phyloP scores from a whole-genome alignment of 2,888 invertebrate species.

The Ashinkailepas kermadecensis region DNA sequence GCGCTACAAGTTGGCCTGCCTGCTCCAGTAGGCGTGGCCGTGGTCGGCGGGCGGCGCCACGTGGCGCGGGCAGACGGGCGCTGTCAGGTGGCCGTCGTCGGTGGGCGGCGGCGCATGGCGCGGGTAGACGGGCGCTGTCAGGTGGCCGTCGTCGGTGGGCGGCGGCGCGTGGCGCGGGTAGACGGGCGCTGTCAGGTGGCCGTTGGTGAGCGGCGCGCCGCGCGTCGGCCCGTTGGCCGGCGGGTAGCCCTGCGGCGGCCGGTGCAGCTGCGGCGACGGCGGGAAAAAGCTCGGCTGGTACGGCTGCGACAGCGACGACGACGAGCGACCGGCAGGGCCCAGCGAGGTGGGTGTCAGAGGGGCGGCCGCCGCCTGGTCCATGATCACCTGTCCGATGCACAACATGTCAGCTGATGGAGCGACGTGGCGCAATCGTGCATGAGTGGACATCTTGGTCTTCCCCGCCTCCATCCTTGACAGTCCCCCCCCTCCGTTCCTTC shows the following conservation, averaged over 20 bases:
- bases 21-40: not conserved
- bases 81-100: not conserved
- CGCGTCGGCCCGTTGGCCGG: not conserved
- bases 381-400: not conserved
- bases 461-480: too few relatives aligned
- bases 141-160: not conserved
- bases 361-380: conserved; percentile 15
- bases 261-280: conserved; percentile 1
- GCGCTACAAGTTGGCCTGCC: conserved; percentile 19
- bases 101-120: not conserved
- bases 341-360: not conserved
- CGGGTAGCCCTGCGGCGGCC: not conserved
- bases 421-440: too few relatives aligned
- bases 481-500: too few relatives aligned
- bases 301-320: conserved; percentile 2
- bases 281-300: not conserved
- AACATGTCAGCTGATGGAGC: too few relatives aligned
- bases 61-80: not conserved
- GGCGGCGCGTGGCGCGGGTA: conserved; percentile 2
- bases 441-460: too few relatives aligned
- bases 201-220: not conserved
- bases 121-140: not conserved
- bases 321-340: not conserved
- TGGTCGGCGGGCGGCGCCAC: not conserved
- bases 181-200: not conserved